Base-by-base conservation (phyloP, 2,797 vertebrate genomes). In the Diceros bicornis region DNA sequence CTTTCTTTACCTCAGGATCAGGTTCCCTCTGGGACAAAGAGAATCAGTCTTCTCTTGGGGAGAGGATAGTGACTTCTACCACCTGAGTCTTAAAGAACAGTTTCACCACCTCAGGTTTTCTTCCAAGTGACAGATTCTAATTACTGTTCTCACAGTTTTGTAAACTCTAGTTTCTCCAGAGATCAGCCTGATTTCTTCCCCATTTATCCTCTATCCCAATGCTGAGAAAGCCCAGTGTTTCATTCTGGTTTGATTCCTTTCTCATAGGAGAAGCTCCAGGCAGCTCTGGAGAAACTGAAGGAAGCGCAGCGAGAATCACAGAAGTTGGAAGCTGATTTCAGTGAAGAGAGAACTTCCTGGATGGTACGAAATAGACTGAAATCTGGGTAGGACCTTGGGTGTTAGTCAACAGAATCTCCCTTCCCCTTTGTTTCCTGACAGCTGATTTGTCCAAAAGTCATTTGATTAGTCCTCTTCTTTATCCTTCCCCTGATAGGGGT, bases 261-360 rank as follows among this genome's bases (percentile, higher is more conserved):
- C 37, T 83, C 81, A 4, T 16, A 97, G 96, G 50, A 89, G 23
- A 94, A 37, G 14, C 57, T 97, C 37, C 93, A 93, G 41, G 41
- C 41, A 41, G 41, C 41, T 41, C 41, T 41, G 41, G 41, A 4
- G 41, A 41, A 41, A 41, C 41, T 41, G 41, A 41, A 41, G 41
- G 41, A 41, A 41, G 21, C 97, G 7, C 62, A 89, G 3, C 7
- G 89, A 78, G 23, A 96, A 91, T 78, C 87, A 11, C 59, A 96
- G 52, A 16, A 47, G 13, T 50, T 91, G 29, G 61, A 83, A 84
- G 59, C 25, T 75, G 32, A 79, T 41, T 6, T 97, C 37, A 34
- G 5, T 71, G n/a, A 93, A 89, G n/a, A 97, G 37, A 95, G 10
- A 82, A 59, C 50, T 83, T 71, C 69, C 66, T 97, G 95, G 91